phyloP scores from a whole-genome alignment of 2,888 invertebrate genomes.

The Ctena decussata region DNA sequence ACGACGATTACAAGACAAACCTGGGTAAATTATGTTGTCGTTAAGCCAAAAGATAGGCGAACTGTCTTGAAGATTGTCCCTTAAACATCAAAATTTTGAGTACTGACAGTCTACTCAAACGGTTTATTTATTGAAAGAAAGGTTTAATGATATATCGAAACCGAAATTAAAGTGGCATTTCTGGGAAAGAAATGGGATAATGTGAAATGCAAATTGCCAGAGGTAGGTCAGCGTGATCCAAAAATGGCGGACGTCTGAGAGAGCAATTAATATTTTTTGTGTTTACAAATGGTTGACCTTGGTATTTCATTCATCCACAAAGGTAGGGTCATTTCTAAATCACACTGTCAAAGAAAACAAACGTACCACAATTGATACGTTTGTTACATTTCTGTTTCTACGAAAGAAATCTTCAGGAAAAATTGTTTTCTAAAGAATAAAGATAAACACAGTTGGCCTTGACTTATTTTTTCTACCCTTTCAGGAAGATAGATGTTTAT shows the following conservation, averaged over 20 bases:
- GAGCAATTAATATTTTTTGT: background rate
- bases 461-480: no score
- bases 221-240: background rate
- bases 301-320: background rate
- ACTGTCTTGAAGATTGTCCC: no score
- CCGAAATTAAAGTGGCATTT: no score
- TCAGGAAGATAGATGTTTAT: no score
- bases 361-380: no score
- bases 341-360: no score
- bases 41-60: background rate
- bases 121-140: background rate
- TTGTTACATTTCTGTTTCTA: no score
- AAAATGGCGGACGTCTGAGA: conserved; percentile 13
- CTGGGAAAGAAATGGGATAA: background rate
- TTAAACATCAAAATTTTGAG: background rate
- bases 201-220: background rate
- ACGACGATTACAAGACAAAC: background rate
- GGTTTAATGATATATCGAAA: no score
- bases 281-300: background rate
- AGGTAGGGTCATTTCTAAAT: no score
- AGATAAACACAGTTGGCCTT: no score
- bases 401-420: no score
- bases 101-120: background rate
- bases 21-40: conserved; percentile 46
- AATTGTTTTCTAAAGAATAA: no score